Evolutionary conservation across 2,113 vertebrate species (phyloP).

Genomic region (Dryoscopus gambensis): DNA sequence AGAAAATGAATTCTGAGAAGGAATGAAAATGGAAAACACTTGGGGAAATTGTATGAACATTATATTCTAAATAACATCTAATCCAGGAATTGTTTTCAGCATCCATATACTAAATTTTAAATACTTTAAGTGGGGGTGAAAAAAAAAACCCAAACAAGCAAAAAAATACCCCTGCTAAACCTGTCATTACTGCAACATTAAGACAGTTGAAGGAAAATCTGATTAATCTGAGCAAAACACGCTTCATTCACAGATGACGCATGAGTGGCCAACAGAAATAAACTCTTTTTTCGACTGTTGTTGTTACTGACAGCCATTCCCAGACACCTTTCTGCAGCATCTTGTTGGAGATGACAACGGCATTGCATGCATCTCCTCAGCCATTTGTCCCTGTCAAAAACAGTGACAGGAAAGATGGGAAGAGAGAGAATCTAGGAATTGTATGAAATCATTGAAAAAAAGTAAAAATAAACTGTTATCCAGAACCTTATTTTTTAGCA

Average conservation of each 20-base stretch:
- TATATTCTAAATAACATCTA: background rate
- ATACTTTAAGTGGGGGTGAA: fast-evolving
- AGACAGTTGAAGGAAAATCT: background rate
- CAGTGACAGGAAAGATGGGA: background rate
- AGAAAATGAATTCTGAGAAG: background rate
- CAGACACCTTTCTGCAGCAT: background rate
- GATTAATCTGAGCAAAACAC: background rate
- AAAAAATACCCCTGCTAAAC: background rate
- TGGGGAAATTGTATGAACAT: background rate
- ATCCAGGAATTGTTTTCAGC: background rate
- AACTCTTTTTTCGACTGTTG: background rate
- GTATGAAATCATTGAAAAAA: background rate
- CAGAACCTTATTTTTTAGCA: background rate
- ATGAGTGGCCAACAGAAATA: background rate
- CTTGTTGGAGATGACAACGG: background rate
- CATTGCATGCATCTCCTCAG: background rate
- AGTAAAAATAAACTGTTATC: background rate
- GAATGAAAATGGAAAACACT: background rate
- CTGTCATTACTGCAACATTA: background rate
- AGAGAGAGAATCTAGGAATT: background rate
- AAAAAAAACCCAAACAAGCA: background rate
- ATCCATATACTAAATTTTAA: background rate
- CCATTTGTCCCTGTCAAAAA: background rate
- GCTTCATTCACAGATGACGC: background rate
- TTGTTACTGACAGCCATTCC: background rate